Conservation (phyloP, 2,888 invertebrate species). For the Hymenopus coronatus region DNA sequence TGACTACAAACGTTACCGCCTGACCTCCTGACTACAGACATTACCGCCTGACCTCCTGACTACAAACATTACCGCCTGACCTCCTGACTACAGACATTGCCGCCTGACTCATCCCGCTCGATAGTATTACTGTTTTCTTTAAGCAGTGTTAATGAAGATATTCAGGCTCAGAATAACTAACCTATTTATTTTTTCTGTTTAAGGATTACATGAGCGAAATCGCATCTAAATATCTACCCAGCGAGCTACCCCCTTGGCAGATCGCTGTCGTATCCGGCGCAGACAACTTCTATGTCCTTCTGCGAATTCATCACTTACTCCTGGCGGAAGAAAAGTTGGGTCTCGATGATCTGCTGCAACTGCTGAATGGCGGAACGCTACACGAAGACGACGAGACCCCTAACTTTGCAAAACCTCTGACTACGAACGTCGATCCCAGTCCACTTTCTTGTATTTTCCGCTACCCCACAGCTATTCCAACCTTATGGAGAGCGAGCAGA, state of each 20-base stretch:
- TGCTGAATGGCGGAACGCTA: constrained; percentile 44
- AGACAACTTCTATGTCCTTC: constrained; percentile 64
- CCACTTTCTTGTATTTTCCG: constrained; percentile 51
- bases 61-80: too few species aligned
- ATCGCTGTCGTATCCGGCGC: constrained; percentile 63
- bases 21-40: too few species aligned
- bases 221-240: constrained; percentile 71
- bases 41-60: too few species aligned
- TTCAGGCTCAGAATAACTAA: not conserved
- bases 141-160: not conserved
- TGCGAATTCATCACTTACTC: constrained; percentile 73
- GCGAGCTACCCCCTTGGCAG: constrained; percentile 76
- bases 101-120: too few species aligned
- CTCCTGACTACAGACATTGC: too few species aligned
- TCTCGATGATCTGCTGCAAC: constrained; percentile 69
- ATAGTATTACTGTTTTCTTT: not conserved
- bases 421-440: constrained; percentile 60
- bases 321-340: constrained; percentile 70
- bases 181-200: constrained; percentile 37
- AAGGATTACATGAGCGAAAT: constrained; percentile 77
- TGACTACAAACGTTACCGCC: too few species aligned
- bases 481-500: not conserved
- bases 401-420: constrained; percentile 48
- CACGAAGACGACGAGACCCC: constrained; percentile 29
- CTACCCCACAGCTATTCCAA: constrained; percentile 7